Conservation (phyloP, 2,797 vertebrate genomes). For the Smutsia temminckii region DNA sequence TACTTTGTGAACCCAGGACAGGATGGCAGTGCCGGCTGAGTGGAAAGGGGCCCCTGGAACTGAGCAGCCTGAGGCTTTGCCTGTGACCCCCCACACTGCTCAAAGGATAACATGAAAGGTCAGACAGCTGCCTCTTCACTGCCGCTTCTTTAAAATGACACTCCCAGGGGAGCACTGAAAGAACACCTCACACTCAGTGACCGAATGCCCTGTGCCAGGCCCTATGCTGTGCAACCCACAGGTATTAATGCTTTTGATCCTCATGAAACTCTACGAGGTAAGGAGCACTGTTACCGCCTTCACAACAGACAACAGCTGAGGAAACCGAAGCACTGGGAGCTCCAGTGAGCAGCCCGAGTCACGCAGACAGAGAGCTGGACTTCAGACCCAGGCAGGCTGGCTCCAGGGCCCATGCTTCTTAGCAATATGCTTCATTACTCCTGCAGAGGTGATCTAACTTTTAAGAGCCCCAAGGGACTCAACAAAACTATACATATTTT, state of each 20-base stretch:
- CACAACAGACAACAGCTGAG: rapidly evolving
- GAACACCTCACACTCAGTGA: background rate
- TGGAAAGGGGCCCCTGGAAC: background rate
- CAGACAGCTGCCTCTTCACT: background rate
- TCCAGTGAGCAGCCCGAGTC: background rate
- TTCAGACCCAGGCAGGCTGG: background rate
- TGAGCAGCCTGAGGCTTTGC: background rate
- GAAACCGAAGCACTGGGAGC: background rate
- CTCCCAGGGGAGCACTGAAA: background rate
- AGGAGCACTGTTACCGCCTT: background rate
- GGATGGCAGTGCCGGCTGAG: background rate
- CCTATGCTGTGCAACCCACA: background rate
- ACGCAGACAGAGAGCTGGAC: background rate
- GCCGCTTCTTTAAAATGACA: background rate
- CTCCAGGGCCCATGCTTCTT: background rate
- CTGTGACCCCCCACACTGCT: background rate
- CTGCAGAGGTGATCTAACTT: background rate
- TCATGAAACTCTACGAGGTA: background rate
- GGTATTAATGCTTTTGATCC: background rate
- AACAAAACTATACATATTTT: background rate
- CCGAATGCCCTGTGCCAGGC: background rate
- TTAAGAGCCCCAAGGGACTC: background rate
- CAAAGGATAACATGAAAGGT: background rate
- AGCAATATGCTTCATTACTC: background rate
- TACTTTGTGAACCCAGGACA: background rate